Evolutionary conservation across 2,888 invertebrate genomes (phyloP).

Genomic region (Trachelus stipa): DNA sequence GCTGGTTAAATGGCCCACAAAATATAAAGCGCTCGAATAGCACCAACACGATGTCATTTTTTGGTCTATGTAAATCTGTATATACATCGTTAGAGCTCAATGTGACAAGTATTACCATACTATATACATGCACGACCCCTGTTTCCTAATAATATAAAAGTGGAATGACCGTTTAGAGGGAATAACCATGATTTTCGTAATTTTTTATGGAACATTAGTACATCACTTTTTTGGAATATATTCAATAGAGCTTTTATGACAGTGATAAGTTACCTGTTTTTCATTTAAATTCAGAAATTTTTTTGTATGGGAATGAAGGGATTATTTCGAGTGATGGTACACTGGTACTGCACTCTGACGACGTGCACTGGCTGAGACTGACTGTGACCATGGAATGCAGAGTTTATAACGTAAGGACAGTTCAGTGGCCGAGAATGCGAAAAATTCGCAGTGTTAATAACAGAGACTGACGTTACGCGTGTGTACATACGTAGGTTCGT

Average conservation of each 20-base stretch:
- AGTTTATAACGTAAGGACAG: neutral
- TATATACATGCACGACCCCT: neutral
- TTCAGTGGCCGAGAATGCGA: neutral
- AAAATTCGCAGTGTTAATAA: neutral
- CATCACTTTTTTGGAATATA: neutral
- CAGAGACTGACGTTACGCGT: neutral
- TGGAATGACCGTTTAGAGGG: neutral
- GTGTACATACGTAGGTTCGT: neutral
- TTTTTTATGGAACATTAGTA: neutral
- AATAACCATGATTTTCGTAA: neutral
- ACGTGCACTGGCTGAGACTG: neutral
- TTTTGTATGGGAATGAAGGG: neutral
- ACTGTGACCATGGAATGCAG: neutral
- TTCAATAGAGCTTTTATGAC: neutral
- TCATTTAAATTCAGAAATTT: neutral
- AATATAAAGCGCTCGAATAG: conserved; percentile 10
- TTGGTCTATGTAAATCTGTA: neutral
- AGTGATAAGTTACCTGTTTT: neutral
- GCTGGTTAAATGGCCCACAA: conserved; percentile 12
- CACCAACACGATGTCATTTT: neutral
- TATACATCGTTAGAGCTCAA: neutral
- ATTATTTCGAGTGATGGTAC: neutral
- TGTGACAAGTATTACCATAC: neutral
- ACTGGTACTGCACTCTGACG: neutral
- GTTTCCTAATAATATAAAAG: neutral